phyloP scores from a whole-genome alignment of 2,113 vertebrate species.

The Sclerurus mexicanus region DNA sequence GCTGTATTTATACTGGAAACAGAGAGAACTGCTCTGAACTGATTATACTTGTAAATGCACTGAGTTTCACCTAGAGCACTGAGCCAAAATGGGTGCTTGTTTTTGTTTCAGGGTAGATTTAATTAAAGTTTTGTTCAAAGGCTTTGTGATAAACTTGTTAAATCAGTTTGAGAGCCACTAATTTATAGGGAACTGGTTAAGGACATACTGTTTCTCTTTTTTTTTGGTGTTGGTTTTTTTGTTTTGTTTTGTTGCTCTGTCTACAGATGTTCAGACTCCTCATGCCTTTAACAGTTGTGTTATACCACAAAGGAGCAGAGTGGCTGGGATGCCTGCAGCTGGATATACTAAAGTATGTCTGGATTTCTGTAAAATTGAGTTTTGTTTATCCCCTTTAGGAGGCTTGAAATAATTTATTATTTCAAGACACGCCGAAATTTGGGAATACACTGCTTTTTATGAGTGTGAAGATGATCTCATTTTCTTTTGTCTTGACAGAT shows the following conservation, averaged over 20 bases:
- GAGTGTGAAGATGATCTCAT: background rate
- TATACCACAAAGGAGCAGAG: background rate
- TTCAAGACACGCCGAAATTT: background rate
- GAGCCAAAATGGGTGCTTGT: background rate
- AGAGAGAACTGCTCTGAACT: background rate
- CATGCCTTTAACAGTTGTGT: background rate
- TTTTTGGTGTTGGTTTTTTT: background rate
- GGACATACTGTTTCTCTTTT: background rate
- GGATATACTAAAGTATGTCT: background rate
- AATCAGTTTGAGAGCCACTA: background rate
- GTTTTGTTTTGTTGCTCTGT: background rate
- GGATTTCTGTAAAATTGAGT: background rate
- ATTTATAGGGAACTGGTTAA: background rate
- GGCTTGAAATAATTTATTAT: background rate
- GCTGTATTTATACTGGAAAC: background rate
- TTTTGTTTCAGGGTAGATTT: slow-evolving; percentile 24
- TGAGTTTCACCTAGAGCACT: slow-evolving; percentile 13
- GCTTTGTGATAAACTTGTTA: background rate
- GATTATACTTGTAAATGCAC: slow-evolving; percentile 44
- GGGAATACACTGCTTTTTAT: background rate
- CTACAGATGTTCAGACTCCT: background rate
- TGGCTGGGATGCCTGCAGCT: background rate
- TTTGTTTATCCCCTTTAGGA: background rate
- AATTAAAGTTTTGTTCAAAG: slow-evolving; percentile 42
- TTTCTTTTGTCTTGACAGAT: background rate